Evolutionary conservation across 2,888 invertebrate genomes (phyloP), one percentile per base, ranked within the genome.

Genomic region (Cyaniris semiargus): DNA sequence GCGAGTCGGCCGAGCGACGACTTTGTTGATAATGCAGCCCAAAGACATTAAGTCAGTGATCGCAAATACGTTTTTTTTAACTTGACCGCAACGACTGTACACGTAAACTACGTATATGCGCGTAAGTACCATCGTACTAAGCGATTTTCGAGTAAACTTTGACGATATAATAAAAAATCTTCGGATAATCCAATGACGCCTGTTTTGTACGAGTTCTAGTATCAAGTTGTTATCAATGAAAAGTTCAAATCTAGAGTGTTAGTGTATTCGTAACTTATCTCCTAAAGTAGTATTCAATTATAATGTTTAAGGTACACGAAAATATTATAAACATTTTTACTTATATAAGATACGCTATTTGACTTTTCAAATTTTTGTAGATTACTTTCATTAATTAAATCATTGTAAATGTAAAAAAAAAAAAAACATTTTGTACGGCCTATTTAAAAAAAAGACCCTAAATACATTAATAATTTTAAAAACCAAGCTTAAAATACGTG

Each of bases 221-320:
- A 23, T 66, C 21, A 60, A 60, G 5, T 60, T 60, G 60, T 60
- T 60, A 60, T 60, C 66, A 31, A 66, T 66, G 66, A 66, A 66
- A 66, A 66, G 66, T 66, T 66, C 66, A 66, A 66, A 66, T 66
- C 31, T 66, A 66, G 27, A 15, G 15, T 27, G 66, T 66, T 66
- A 66, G 66, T 66, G 15, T 66, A 66, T 66, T 66, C 27, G 27
- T 66, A 66, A 66, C 27, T 66, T 66, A 66, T 27, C 15, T 27
- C 66, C 66, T 66, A 27, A 31, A 31, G 66, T 66, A 66, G 66
- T 66, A 31, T 66, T 60, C 60, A 60, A 60, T 60, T 60, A 5
- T 66, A 66, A 66, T 27, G 15, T 66, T 27, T 66, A 66, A 27
- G 66, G 27, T 13, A 31, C 27, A 66, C 27, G 27, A 15, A 15